phyloP scores from a whole-genome alignment of 2,797 vertebrate species.

The Microchirus variegatus region DNA sequence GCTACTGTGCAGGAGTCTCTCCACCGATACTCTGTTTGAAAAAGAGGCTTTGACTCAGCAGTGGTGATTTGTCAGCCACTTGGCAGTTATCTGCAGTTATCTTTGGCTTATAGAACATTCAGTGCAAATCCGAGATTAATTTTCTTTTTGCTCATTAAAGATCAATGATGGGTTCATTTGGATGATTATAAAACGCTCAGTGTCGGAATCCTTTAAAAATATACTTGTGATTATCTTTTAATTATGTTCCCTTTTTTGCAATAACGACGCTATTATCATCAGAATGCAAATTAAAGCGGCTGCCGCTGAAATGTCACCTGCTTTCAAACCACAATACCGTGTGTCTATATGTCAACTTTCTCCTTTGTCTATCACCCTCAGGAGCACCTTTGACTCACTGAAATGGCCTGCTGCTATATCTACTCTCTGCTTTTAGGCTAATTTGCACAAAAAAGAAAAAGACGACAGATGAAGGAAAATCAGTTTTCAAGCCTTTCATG shows the following conservation, averaged over 20 bases:
- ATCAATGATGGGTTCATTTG: conserved; percentile 1
- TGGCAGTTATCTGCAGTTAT: conserved; percentile 9
- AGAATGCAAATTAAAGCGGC: conserved; percentile 11
- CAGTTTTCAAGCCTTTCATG: conserved; percentile 3
- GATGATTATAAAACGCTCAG: neutral
- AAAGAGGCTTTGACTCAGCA: conserved; percentile 15
- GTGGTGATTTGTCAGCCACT: conserved; percentile 35
- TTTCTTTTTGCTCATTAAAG: conserved; percentile 11
- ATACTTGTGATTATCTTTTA: neutral
- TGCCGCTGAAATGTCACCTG: conserved; percentile 16
- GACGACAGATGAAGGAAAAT: conserved; percentile 16
- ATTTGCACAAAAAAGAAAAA: conserved; percentile 14
- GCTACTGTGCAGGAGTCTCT: conserved; percentile 14
- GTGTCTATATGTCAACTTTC: neutral
- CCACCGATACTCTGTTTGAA: conserved; percentile 10
- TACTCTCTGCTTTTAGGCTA: conserved; percentile 27
- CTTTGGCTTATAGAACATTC: conserved; percentile 16
- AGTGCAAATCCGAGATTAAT: neutral
- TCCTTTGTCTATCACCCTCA: conserved; percentile 19
- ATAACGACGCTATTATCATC: conserved; percentile 8
- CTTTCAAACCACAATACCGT: conserved; percentile 24
- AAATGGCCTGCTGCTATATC: conserved; percentile 8
- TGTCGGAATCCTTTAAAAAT: no score
- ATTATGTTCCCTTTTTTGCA: conserved; percentile 10
- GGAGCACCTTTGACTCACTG: conserved; percentile 21